phyloP scores from a whole-genome alignment of 2,113 vertebrate species.

The cattle (Bos taurus) region DNA sequence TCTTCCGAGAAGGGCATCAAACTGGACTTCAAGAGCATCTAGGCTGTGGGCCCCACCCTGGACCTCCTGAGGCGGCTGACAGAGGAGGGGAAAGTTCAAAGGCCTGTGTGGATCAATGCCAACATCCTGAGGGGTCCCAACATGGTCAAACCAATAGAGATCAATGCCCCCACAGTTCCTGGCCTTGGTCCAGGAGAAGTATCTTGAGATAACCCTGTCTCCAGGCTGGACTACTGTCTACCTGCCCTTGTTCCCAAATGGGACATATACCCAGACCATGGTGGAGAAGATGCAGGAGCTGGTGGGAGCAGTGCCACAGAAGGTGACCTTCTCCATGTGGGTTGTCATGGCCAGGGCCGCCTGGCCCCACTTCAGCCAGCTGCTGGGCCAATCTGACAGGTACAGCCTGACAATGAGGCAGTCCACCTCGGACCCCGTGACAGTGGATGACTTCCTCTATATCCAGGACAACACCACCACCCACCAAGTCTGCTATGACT shows the following conservation, averaged over 20 bases:
- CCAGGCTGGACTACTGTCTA: conserved; percentile 86
- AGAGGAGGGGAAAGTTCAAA: conserved; percentile 62
- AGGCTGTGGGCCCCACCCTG: conserved; percentile 78
- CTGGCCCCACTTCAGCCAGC: conserved; percentile 88
- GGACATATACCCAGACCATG: conserved; percentile 81
- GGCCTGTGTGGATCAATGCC: conserved; percentile 84
- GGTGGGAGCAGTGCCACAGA: conserved; percentile 78
- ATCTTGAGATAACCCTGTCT: conserved; percentile 81
- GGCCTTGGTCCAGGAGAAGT: conserved; percentile 81
- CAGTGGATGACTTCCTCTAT: conserved; percentile 84
- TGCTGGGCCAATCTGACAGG: conserved; percentile 84
- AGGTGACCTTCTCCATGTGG: conserved; percentile 84
- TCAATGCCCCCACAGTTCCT: conserved; percentile 84
- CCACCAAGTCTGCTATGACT: conserved; percentile 86
- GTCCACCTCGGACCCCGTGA: conserved; percentile 72
- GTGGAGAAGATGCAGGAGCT: conserved; percentile 83
- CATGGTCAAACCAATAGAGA: conserved; percentile 70
- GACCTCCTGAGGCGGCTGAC: conserved; percentile 75
- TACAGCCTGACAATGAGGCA: conserved; percentile 90
- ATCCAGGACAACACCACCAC: conserved; percentile 83
- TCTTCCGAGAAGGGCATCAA: conserved; percentile 85
- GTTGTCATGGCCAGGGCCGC: conserved; percentile 78
- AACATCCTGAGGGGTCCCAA: conserved; percentile 85
- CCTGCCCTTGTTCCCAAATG: conserved; percentile 47
- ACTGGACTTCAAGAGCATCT: conserved; percentile 85